Conservation (phyloP, 1,140 invertebrate genomes). For the Cheumatopsyche charites region DNA sequence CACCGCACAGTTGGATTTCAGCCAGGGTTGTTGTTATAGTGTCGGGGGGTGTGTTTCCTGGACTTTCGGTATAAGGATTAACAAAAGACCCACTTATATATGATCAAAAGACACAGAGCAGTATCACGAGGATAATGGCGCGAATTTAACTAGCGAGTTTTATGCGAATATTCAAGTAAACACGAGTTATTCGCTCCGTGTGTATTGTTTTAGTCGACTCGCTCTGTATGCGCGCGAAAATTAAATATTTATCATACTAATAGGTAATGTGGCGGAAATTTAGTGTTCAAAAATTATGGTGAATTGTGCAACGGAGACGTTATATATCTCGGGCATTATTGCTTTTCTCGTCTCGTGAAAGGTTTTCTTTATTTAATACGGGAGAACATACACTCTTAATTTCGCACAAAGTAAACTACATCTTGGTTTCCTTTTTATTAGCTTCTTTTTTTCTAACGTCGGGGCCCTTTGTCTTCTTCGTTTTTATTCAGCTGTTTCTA, state of each 20-base stretch:
- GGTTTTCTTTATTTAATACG: constrained; percentile 36
- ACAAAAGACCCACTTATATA: constrained; percentile 21
- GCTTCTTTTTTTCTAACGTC: constrained; percentile 35
- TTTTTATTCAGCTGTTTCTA: constrained; percentile 42
- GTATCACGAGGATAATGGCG: constrained; percentile 20
- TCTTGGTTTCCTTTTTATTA: constrained; percentile 40
- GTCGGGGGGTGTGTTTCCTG: constrained; percentile 25
- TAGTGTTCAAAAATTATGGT: no score
- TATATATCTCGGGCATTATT: constrained; percentile 2
- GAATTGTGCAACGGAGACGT: not conserved
- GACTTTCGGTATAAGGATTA: constrained; percentile 24
- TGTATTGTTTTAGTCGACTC: no score
- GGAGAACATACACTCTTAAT: constrained; percentile 39
- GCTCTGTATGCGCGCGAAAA: no score
- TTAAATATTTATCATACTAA: no score
- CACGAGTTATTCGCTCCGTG: no score
- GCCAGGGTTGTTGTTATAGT: constrained; percentile 1
- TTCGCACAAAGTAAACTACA: constrained; percentile 43
- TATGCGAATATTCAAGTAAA: no score
- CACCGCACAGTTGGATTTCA: constrained; percentile 8
- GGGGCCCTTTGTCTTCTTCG: constrained; percentile 38
- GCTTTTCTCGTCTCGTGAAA: constrained; percentile 18
- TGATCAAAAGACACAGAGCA: constrained; percentile 19
- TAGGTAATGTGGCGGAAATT: no score
- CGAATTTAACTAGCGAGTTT: not conserved